phyloP scores from a whole-genome alignment of 2,113 vertebrate genomes.

The Labeo catla region DNA sequence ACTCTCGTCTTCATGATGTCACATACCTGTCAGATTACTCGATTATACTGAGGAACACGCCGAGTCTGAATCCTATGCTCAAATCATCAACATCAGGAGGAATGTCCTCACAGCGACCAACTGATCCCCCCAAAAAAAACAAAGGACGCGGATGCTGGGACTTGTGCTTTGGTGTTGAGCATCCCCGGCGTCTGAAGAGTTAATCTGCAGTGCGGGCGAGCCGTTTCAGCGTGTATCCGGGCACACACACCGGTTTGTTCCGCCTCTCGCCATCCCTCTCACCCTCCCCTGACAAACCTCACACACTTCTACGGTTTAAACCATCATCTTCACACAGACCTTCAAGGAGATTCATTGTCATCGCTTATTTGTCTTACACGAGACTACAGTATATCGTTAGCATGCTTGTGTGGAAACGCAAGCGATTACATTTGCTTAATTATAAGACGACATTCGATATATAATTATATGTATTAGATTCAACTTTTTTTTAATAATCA shows the following conservation, averaged over 20 bases:
- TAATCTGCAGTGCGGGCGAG: constrained; percentile 86
- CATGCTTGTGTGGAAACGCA: not conserved
- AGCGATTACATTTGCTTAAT: not conserved
- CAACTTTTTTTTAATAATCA: too few species aligned
- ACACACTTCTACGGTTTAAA: constrained; percentile 12
- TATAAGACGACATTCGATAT: not conserved
- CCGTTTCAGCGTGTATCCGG: constrained; percentile 78
- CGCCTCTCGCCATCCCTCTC: constrained; percentile 67
- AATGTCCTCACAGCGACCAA: not conserved
- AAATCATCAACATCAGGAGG: not conserved
- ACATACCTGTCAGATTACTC: constrained; percentile 49
- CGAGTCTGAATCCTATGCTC: not conserved
- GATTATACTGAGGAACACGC: not conserved
- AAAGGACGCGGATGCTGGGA: constrained; percentile 28
- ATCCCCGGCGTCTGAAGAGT: constrained; percentile 72
- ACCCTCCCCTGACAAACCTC: constrained; percentile 55
- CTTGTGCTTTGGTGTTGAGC: constrained; percentile 69
- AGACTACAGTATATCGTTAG: not conserved
- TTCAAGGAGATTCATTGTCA: constrained; percentile 17
- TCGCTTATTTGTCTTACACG: not conserved
- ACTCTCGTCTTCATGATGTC: constrained; percentile 50
- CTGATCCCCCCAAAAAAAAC: not conserved
- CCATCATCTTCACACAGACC: constrained; percentile 25
- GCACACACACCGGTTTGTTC: constrained; percentile 81
- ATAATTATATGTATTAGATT: too few species aligned